A percentile compares a stretch with the other conserved stretches of the same genome.
Evolutionary conservation across 2,888 invertebrate genomes (phyloP).

Genomic region (Deladenus siricidicola): DNA sequence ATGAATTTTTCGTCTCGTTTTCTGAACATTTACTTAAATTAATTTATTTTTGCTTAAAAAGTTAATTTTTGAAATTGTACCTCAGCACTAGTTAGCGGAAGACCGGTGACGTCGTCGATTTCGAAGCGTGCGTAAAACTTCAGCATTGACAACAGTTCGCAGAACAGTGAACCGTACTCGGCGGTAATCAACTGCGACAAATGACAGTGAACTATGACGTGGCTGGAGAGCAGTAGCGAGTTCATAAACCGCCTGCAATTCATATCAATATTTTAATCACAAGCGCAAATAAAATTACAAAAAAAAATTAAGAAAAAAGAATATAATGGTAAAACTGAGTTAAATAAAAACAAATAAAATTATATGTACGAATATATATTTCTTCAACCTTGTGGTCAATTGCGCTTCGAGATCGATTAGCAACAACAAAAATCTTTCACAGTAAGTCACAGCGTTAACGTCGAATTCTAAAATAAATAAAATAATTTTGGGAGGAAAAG

Average conservation of each 20-base stretch:
- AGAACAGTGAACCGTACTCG: slow-evolving; percentile 53
- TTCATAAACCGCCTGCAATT: slow-evolving; percentile 73
- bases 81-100: slow-evolving; percentile 40
- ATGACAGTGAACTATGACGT: slow-evolving; percentile 80
- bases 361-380: not conserved
- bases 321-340: too few relatives aligned
- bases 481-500: slow-evolving; percentile 1
- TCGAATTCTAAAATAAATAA: slow-evolving; percentile 46
- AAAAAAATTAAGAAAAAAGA: too few relatives aligned
- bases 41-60: not conserved
- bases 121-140: slow-evolving; percentile 94
- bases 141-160: slow-evolving; percentile 81
- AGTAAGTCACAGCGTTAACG: slow-evolving; percentile 64
- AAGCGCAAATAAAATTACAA: not conserved
- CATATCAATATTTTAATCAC: not conserved
- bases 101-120: slow-evolving; percentile 68
- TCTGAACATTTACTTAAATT: too few relatives aligned
- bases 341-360: too few relatives aligned
- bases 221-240: slow-evolving; percentile 85
- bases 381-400: slow-evolving; percentile 69
- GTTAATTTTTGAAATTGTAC: slow-evolving; percentile 18
- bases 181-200: slow-evolving; percentile 64
- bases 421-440: slow-evolving; percentile 88
- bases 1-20: too few relatives aligned
- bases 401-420: slow-evolving; percentile 91